phyloP scores from a whole-genome alignment of 1,140 invertebrate genomes.

The Drosophila cardini region DNA sequence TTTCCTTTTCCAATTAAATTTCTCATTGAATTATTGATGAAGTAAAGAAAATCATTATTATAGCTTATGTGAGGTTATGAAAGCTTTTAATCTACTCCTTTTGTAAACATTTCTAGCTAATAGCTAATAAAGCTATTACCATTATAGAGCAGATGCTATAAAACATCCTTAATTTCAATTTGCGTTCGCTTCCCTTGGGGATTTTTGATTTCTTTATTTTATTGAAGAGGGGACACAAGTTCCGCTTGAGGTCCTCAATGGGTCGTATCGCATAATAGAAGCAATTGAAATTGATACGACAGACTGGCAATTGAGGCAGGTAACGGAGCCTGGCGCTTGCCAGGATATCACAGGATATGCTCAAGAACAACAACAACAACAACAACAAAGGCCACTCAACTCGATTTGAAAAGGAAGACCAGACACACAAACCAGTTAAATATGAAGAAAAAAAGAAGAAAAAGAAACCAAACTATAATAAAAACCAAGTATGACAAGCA shows the following conservation, averaged over 20 bases:
- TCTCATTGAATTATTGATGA: no score
- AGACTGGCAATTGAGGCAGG: slow-evolving; percentile 24
- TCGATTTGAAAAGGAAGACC: slow-evolving; percentile 2
- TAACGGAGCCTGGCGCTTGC: slow-evolving; percentile 52
- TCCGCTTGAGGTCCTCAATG: slow-evolving; percentile 35
- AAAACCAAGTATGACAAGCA: slow-evolving; percentile 10
- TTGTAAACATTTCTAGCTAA: no score
- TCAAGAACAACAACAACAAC: not conserved
- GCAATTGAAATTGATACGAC: slow-evolving; percentile 49
- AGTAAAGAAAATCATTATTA: no score
- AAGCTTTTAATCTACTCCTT: no score
- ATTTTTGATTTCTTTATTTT: not conserved
- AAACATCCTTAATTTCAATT: not conserved
- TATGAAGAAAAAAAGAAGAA: not conserved
- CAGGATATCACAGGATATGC: slow-evolving; percentile 46
- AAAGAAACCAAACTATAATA: not conserved
- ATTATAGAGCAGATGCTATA: not conserved
- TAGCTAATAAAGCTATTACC: not conserved
- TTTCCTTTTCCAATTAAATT: no score
- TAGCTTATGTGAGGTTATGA: no score
- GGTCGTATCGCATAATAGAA: slow-evolving; percentile 34
- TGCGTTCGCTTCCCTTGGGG: not conserved
- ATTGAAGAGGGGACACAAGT: slow-evolving; percentile 1
- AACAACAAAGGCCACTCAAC: slow-evolving; percentile 11
- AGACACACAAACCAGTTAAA: slow-evolving; percentile 18